Base-by-base conservation (phyloP, 2,888 invertebrate species). In the Drosophila bunnanda region DNA sequence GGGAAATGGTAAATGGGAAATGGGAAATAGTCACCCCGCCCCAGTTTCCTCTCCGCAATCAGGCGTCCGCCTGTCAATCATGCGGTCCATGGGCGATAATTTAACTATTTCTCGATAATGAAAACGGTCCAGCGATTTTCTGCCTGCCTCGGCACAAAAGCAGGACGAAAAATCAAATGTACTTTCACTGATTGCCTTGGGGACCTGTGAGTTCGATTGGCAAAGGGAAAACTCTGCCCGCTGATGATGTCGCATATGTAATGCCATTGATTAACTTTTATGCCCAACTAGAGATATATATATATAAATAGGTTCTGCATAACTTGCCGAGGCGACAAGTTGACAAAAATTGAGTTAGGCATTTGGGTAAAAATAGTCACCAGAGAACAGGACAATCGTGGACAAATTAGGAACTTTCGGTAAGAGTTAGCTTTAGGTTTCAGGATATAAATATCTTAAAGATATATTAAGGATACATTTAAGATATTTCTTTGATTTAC, bases 251-350 rank as follows among this genome's bases (percentile, higher is more conserved):
- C 56, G 71, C 71, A 71, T 75, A 78, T 75, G 89, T 90, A 82
- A 89, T 87, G 80, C 72, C 88, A 82, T 89, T 88, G 87, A 88
- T 88, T 90, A 90, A 88, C 85, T 88, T 87, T 87, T 62, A 78
- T 80, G 74, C 76, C 65, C 60, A 54, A 38, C 50, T 52, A 34
- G 15, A 52, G 2, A 50, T 50, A 50, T 15, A 41, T 15, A 22
- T 2, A 17, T 39, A 17, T 12, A 52, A 44, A 78, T 76, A 68
- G 13, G n/a, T 86, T 88, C 86, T 88, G 88, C 88, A 82, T 82
- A 82, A 79, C 79, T 77, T 82, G 61, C n/a, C 38, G 28, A 65
- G 72, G 60, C 77, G 86, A 89, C 89, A 88, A 88, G 73, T 88
- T 89, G 80, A 75, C 83, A 77, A 82, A 81, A 89, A 82, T 85